These are phyloP conservation scores for Callipepla californica DNA, from an alignment of 2,113 vertebrate species.

Conservation along the genomic window DNA sequence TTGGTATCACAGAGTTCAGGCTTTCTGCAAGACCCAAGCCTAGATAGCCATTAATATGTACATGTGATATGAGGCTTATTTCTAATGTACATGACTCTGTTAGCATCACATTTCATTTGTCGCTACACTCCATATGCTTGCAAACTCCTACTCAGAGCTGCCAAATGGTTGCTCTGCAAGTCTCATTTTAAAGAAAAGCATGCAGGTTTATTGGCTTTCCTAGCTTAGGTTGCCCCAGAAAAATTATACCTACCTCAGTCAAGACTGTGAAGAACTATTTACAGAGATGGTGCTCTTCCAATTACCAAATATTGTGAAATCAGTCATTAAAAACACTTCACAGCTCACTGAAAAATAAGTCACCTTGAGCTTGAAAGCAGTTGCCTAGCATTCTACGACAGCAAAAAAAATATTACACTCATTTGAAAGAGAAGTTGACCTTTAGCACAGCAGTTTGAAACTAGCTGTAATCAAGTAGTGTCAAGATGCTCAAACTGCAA, in stretches of 20 bases:
- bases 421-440: neutral
- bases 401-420: slow-evolving; percentile 29
- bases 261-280: neutral
- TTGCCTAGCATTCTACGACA: neutral
- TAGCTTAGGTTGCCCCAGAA: slow-evolving; percentile 9
- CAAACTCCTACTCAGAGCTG: slow-evolving; percentile 51
- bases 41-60: neutral
- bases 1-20: neutral
- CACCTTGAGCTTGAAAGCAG: neutral
- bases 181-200: neutral
- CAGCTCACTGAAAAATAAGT: neutral
- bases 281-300: neutral
- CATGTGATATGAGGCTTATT: slow-evolving; percentile 11
- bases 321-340: neutral
- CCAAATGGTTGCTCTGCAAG: slow-evolving; percentile 45
- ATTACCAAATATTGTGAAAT: neutral
- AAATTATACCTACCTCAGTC: neutral
- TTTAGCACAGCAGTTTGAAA: neutral
- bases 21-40: neutral
- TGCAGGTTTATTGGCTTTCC: slow-evolving; percentile 17
- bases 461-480: neutral
- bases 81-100: neutral
- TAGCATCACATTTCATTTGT: slow-evolving; percentile 28
- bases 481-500: neutral
- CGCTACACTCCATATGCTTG: slow-evolving; percentile 53